phyloP scores from a whole-genome alignment of 1,140 invertebrate species.

The Zaprionus tsacasi region DNA sequence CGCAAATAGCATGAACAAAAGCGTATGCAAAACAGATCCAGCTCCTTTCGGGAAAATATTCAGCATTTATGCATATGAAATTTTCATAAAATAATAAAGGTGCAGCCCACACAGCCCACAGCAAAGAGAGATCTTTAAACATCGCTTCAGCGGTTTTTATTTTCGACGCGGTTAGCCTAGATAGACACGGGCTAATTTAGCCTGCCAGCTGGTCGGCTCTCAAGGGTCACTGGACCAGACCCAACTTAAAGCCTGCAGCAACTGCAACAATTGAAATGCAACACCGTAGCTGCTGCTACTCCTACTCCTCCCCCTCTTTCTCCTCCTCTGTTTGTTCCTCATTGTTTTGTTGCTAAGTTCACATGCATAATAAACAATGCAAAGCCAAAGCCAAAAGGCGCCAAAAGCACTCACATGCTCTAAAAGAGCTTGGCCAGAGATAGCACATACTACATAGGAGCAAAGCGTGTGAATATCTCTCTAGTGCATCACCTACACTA shows the following conservation, averaged over 20 bases:
- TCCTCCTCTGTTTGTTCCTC: background rate
- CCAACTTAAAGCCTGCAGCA: constrained; percentile 12
- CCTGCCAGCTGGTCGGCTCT: constrained; percentile 28
- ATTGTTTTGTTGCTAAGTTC: constrained; percentile 30
- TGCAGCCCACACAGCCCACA: constrained; percentile 43
- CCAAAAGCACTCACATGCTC: constrained; percentile 30
- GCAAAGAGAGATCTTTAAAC: constrained; percentile 5
- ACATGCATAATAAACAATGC: constrained; percentile 45
- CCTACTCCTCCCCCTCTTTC: background rate
- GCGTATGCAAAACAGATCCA: constrained; percentile 55
- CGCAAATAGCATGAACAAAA: constrained; percentile 54
- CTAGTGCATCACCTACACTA: background rate
- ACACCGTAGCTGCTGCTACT: constrained; percentile 50
- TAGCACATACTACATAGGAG: background rate
- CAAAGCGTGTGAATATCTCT: constrained; percentile 14
- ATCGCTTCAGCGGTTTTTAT: background rate
- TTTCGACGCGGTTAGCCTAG: constrained; percentile 18
- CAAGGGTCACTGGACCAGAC: constrained; percentile 48
- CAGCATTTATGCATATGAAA: constrained; percentile 59
- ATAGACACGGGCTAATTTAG: constrained; percentile 57
- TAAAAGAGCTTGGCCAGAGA: constrained; percentile 17
- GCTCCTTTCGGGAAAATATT: constrained; percentile 34
- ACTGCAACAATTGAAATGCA: constrained; percentile 69
- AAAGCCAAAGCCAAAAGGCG: constrained; percentile 43
- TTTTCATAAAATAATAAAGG: constrained; percentile 78